These are phyloP conservation scores for Ptychadena robeensis DNA, from an alignment of 2,797 vertebrate genomes.

Conservation along the genomic window DNA sequence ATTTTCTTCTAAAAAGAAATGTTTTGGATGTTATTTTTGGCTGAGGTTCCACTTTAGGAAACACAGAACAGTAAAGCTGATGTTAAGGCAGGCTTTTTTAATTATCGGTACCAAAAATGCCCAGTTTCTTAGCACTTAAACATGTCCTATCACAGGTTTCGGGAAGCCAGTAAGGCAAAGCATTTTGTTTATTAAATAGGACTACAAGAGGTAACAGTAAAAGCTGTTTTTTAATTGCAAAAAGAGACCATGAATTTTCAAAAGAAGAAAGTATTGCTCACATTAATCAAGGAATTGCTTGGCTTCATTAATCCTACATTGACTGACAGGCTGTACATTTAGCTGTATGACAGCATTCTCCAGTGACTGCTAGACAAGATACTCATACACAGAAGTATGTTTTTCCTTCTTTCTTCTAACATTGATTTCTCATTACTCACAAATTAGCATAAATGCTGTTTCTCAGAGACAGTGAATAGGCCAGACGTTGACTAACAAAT, in stretches of 20 bases:
- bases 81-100: too few relatives aligned
- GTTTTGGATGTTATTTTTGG: too few relatives aligned
- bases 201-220: not conserved
- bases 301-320: not conserved
- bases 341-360: constrained; percentile 8
- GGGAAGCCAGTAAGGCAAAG: not conserved
- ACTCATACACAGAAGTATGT: constrained; percentile 18
- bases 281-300: not conserved
- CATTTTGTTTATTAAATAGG: not conserved
- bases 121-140: too few relatives aligned
- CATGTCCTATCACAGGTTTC: too few relatives aligned
- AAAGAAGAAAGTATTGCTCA: not conserved
- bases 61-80: too few relatives aligned
- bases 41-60: too few relatives aligned
- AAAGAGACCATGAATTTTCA: not conserved
- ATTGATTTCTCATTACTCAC: constrained; percentile 42
- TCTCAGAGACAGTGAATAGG: constrained; percentile 58
- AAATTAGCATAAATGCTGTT: constrained; percentile 42
- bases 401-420: not conserved
- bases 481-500: constrained; percentile 58
- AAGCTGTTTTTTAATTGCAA: not conserved
- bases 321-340: not conserved
- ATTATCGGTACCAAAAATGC: too few relatives aligned
- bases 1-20: too few relatives aligned
- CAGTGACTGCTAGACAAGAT: constrained; percentile 1